Conservation (phyloP, 2,797 vertebrate species). For the Hyperoplus immaculatus region DNA sequence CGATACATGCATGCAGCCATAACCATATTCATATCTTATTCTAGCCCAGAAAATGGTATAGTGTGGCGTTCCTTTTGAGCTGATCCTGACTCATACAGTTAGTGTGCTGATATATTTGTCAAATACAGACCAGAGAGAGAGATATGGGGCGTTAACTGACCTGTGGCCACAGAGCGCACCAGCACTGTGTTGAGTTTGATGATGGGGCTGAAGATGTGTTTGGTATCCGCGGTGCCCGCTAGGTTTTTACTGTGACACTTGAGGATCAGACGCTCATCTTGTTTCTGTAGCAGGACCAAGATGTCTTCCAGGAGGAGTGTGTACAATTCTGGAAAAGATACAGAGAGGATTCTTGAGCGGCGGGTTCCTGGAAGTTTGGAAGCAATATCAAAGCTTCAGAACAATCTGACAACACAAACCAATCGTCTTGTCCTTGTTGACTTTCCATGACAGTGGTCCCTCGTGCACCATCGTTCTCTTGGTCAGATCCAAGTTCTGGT, state of each 20-base stretch:
- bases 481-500: conserved; percentile 97
- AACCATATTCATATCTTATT: background rate
- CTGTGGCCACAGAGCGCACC: conserved; percentile 98
- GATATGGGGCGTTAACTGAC: conserved; percentile 66
- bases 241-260: conserved; percentile 97
- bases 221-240: conserved; percentile 91
- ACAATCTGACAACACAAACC: conserved; percentile 81
- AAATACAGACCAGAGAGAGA: background rate
- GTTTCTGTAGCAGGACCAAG: conserved; percentile 95
- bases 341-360: background rate
- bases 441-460: conserved; percentile 97
- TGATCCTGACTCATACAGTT: background rate
- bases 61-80: background rate
- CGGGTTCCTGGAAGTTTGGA: background rate
- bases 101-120: background rate
- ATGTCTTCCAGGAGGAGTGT: conserved; percentile 97
- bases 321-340: conserved; percentile 85
- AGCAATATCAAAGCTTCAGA: background rate
- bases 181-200: conserved; percentile 95
- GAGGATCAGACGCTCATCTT: conserved; percentile 95
- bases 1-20: background rate
- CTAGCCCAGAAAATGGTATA: background rate
- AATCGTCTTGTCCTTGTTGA: conserved; percentile 98
- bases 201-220: conserved; percentile 96
- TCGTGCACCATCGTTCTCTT: conserved; percentile 97